A percentile compares a stretch with the other conserved stretches of the same genome.
phyloP scores from a whole-genome alignment of 2,113 vertebrate species.

The Myodes glareolus region DNA sequence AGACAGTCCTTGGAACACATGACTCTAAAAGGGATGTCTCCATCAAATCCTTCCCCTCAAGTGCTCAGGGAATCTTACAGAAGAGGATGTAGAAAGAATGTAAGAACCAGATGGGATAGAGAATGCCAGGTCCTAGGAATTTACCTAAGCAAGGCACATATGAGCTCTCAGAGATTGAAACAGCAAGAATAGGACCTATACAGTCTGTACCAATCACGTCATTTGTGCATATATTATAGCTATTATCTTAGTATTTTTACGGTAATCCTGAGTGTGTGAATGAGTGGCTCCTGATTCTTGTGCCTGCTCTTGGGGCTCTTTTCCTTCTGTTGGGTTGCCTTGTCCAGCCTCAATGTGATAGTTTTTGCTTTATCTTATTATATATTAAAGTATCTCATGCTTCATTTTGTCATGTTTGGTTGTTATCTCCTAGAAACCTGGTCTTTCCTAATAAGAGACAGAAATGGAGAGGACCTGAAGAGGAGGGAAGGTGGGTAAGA shows the following conservation, averaged over 20 bases:
- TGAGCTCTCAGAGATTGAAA: background rate
- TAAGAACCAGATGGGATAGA: background rate
- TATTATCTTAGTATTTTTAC: background rate
- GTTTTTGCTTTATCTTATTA: background rate
- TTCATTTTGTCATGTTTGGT: background rate
- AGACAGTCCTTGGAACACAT: background rate
- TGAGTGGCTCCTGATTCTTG: background rate
- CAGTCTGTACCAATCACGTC: background rate
- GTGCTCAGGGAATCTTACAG: background rate
- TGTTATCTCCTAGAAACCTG: background rate
- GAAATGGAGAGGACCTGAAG: too few species aligned
- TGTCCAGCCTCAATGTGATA: background rate
- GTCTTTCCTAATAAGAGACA: background rate
- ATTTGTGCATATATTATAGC: background rate
- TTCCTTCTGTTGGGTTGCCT: background rate
- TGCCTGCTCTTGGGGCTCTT: background rate
- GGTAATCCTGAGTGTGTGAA: background rate
- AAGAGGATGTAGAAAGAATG: background rate
- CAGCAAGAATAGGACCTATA: background rate
- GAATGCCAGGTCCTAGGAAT: too few species aligned
- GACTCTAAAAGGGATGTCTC: background rate
- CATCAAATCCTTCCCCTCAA: background rate
- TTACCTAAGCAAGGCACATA: background rate
- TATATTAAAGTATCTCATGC: background rate
- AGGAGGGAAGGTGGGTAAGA: too few species aligned